A percentile compares a stretch with the other conserved stretches of the same genome.
phyloP scores from a whole-genome alignment of 2,888 invertebrate genomes.

The Athalia rosae region DNA sequence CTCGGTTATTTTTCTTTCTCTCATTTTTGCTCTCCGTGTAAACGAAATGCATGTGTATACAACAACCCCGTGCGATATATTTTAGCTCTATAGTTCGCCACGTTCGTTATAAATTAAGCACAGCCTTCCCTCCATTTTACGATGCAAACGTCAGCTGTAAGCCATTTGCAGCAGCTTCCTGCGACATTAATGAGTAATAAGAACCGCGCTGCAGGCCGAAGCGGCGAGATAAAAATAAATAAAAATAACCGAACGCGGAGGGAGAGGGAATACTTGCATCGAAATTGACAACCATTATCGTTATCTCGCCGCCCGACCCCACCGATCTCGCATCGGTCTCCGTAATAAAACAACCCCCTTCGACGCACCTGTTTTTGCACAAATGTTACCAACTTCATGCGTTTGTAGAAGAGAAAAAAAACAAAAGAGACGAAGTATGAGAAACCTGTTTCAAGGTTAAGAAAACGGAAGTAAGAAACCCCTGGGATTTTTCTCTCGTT shows the following conservation, averaged over 20 bases:
- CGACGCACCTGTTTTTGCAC: slow-evolving; percentile 12
- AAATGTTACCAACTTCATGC: neutral
- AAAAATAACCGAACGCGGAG: neutral
- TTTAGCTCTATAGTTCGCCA: slow-evolving; percentile 17
- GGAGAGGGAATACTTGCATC: slow-evolving; percentile 10
- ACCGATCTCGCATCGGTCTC: neutral
- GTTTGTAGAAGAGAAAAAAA: neutral
- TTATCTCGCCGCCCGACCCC: neutral
- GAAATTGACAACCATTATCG: slow-evolving; percentile 32
- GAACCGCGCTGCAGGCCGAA: slow-evolving; percentile 16
- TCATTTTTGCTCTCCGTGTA: neutral
- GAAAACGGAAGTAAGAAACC: slow-evolving; percentile 17
- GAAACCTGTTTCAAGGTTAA: neutral
- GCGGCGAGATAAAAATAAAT: neutral
- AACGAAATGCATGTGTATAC: neutral
- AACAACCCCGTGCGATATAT: neutral
- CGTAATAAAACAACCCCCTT: neutral
- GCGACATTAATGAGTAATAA: slow-evolving; percentile 42
- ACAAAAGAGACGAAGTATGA: neutral
- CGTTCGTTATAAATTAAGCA: slow-evolving; percentile 43
- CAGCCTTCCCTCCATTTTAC: slow-evolving; percentile 36
- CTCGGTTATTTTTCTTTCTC: no score
- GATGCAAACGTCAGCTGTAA: slow-evolving; percentile 45
- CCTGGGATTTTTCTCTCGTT: slow-evolving; percentile 37
- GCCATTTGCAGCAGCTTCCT: slow-evolving; percentile 40